Conservation (phyloP, 2,888 invertebrate species). For the Pollenia labialis region DNA sequence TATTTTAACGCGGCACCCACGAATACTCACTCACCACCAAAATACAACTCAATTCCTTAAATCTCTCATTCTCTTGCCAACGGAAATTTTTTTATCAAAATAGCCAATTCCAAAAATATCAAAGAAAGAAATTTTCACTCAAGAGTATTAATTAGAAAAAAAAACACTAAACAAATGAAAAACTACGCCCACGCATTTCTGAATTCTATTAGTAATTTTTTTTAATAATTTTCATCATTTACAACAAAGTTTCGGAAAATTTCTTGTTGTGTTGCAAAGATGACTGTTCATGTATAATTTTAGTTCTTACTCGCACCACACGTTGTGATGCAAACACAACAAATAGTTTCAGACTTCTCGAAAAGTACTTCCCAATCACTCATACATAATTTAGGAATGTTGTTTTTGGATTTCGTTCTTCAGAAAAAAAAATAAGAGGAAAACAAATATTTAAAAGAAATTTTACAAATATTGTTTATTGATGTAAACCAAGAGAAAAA, state of each 20-base stretch:
- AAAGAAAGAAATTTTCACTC: constrained; percentile 36
- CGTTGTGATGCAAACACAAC: background rate
- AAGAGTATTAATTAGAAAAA: constrained; percentile 45
- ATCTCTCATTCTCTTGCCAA: constrained; percentile 39
- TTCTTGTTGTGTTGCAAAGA: constrained; percentile 12
- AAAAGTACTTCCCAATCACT: constrained; percentile 27
- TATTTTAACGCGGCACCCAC: constrained; percentile 45
- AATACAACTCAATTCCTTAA: constrained; percentile 47
- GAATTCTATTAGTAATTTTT: constrained; percentile 38
- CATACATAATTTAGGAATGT: background rate
- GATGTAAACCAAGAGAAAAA: background rate
- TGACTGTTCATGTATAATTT: constrained; percentile 70
- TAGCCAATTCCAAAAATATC: constrained; percentile 57
- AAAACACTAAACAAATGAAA: constrained; percentile 1
- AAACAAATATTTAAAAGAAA: constrained; percentile 10
- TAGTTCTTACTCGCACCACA: constrained; percentile 32
- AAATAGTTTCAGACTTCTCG: constrained; percentile 5
- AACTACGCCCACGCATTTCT: constrained; percentile 63
- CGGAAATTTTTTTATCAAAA: constrained; percentile 43
- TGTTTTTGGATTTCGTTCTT: constrained; percentile 13
- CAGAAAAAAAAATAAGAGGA: background rate
- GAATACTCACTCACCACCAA: background rate
- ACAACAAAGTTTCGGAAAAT: constrained; percentile 50
- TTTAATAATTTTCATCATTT: constrained; percentile 47
- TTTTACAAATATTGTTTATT: constrained; percentile 23